Conservation (phyloP, 2,888 invertebrate genomes). For the Spialia ferax region DNA sequence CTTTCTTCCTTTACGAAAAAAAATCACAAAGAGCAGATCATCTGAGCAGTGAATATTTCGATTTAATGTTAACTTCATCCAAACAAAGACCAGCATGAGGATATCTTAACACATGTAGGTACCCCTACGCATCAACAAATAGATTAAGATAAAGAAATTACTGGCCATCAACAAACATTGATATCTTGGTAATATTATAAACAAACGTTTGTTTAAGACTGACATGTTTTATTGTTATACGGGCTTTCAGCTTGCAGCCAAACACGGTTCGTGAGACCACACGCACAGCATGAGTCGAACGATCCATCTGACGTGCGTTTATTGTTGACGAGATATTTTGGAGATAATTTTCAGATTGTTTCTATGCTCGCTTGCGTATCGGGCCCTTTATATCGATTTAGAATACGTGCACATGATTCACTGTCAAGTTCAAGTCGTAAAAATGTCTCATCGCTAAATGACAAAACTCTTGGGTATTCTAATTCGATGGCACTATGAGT, state of each 20-base stretch:
- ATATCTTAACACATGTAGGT: neutral
- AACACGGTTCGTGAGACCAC: constrained; percentile 58
- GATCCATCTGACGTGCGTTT: constrained; percentile 12
- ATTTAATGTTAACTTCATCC: neutral
- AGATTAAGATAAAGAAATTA: constrained; percentile 17
- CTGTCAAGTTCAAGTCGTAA: too few species aligned
- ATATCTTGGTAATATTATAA: constrained; percentile 27
- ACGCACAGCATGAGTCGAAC: constrained; percentile 57
- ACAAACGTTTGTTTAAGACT: constrained; percentile 21
- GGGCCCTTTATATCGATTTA: too few species aligned
- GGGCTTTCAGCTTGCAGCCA: constrained; percentile 36
- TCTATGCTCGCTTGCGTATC: neutral
- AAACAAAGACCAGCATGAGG: neutral
- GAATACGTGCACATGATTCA: too few species aligned
- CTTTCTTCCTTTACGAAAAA: too few species aligned
- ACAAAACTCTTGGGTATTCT: too few species aligned
- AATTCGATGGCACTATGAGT: too few species aligned
- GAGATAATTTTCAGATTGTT: constrained; percentile 2
- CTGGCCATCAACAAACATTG: constrained; percentile 18
- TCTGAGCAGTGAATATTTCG: neutral
- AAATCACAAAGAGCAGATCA: too few species aligned
- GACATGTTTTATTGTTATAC: constrained; percentile 44
- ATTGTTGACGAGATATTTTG: constrained; percentile 11
- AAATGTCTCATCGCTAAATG: too few species aligned
- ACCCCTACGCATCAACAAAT: constrained; percentile 6